Base-by-base conservation (phyloP, 2,797 vertebrate genomes). In the Luscinia luscinia region DNA sequence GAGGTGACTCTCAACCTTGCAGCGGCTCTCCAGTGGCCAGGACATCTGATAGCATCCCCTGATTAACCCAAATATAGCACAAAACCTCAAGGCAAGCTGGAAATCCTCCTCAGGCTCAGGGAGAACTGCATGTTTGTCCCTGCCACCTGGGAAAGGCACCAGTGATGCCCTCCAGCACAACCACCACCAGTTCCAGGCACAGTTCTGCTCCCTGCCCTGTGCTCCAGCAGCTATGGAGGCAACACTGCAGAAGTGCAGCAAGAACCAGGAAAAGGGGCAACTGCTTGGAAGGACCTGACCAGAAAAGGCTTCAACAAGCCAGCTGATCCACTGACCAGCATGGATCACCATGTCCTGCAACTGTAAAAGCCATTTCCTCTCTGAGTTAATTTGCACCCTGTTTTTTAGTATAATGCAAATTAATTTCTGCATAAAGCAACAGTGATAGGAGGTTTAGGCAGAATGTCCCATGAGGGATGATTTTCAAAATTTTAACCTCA, bases 341-440 rank as follows among this genome's bases (percentile, higher is more conserved):
- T 0, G 4, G 40, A 74, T 12, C 14, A 3, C 36, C 0, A 0
- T 2, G 23, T 49, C 46, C n/a, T 27, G 10, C 15, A 75, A 24
- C 30, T 57, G 32, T 13, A 75, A 32, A 74, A 61, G 4, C 7
- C 7, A 15, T 11, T 12, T 52, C 21, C 49, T 49, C 78, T 61
- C 58, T 49, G 30, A 84, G 51, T 55, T 61, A 49, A 62, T 32
- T 54, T 40, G 16, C 22, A 36, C 9, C 7, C 12, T 21, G 7
- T 54, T 62, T 69, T 72, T 62, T 46, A 36, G 6, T 5, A 26
- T 7, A n/a, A n/a, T 17, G 15, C 41, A 51, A 67, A 32, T 38
- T 24, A 18, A 12, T 48, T 38, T 51, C 41, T 41, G 27, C 49
- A 49, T 38, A 51, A 75, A 87, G 16, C 13, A 72, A 36, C 26